phyloP scores from a whole-genome alignment of 1,140 invertebrate species.

The Aphis craccivora region DNA sequence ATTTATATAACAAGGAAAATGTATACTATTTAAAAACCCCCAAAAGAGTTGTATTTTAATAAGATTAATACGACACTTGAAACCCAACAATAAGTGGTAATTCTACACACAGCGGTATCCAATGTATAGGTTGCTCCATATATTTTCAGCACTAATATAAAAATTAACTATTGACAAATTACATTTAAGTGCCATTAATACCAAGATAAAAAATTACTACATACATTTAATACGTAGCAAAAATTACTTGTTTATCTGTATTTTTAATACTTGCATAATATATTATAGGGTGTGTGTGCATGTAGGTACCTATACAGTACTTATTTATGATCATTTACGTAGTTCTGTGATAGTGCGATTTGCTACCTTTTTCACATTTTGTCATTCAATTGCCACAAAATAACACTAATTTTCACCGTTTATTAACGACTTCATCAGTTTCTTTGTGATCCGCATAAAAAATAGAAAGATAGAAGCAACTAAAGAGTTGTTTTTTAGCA shows the following conservation, averaged over 20 bases:
- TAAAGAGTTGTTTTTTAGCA: neutral
- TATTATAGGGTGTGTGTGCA: neutral
- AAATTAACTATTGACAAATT: neutral
- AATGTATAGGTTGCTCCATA: neutral
- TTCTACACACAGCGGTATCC: neutral
- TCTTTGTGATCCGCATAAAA: neutral
- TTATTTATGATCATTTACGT: neutral
- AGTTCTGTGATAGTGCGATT: neutral
- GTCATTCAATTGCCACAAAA: neutral
- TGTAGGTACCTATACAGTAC: neutral
- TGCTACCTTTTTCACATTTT: conserved; percentile 2
- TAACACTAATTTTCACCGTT: conserved; percentile 26
- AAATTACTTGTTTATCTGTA: neutral
- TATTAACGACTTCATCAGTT: neutral
- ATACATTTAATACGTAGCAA: neutral
- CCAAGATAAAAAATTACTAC: neutral
- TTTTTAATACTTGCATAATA: neutral
- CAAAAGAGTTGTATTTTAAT: neutral
- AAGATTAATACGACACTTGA: neutral
- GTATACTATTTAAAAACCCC: neutral
- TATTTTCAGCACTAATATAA: neutral
- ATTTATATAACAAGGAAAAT: neutral
- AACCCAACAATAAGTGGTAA: neutral
- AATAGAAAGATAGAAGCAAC: neutral
- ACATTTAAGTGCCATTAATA: neutral